Evolutionary conservation across 2,888 invertebrate genomes (phyloP).

Genomic region (Margaritifera margaritifera): DNA sequence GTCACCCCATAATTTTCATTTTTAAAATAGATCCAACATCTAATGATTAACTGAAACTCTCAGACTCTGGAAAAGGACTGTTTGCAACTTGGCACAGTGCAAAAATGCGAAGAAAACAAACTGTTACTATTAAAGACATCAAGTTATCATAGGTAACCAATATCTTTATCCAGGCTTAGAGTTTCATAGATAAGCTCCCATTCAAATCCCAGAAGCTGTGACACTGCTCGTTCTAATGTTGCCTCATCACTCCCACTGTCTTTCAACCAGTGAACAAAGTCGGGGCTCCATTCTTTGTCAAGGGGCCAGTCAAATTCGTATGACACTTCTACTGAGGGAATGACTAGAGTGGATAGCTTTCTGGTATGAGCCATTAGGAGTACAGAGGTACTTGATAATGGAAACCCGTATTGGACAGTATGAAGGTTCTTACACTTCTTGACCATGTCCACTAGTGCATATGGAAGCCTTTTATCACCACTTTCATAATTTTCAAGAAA

Average conservation of each 20-base stretch:
- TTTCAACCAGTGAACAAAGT: conserved; percentile 39
- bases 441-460: conserved; percentile 42
- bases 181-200: conserved; percentile 42
- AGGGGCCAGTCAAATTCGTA: conserved; percentile 50
- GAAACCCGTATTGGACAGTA: conserved; percentile 47
- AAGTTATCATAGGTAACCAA: too few relatives aligned
- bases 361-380: conserved; percentile 41
- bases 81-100: too few relatives aligned
- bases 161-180: conserved; percentile 1
- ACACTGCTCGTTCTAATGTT: conserved; percentile 38
- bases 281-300: conserved; percentile 28
- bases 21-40: too few relatives aligned
- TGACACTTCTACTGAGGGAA: conserved; percentile 46
- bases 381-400: conserved; percentile 46
- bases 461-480: conserved; percentile 45
- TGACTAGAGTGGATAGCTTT: conserved; percentile 37
- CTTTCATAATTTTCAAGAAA: conserved; percentile 47
- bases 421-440: conserved; percentile 36
- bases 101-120: too few relatives aligned
- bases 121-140: too few relatives aligned
- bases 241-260: conserved; percentile 27
- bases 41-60: too few relatives aligned
- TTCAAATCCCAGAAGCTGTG: conserved; percentile 32
- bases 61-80: too few relatives aligned
- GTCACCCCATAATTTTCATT: too few relatives aligned